These are phyloP conservation scores for Xiphias gladius DNA, from an alignment of 2,113 vertebrate species.

Conservation along the genomic window DNA sequence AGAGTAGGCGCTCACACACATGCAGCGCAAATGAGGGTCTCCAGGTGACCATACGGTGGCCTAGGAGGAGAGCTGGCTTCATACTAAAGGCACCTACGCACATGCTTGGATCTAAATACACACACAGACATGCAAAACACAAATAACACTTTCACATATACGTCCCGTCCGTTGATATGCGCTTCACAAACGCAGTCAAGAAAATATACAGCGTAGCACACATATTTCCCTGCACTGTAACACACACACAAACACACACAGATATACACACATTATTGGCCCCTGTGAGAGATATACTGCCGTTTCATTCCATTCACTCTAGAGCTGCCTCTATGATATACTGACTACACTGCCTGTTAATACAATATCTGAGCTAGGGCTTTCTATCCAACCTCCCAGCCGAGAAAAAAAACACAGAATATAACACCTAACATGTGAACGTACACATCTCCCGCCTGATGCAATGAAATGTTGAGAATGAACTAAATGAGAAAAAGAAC, in stretches of 20 bases:
- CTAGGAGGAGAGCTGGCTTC: constrained; percentile 72
- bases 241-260: constrained; percentile 29
- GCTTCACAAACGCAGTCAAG: constrained; percentile 29
- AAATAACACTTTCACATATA: constrained; percentile 35
- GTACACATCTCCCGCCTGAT: constrained; percentile 30
- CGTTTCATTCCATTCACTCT: constrained; percentile 74
- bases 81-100: constrained; percentile 48
- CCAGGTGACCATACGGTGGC: constrained; percentile 78
- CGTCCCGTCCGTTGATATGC: constrained; percentile 18
- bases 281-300: constrained; percentile 74
- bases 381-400: constrained; percentile 51
- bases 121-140: constrained; percentile 35
- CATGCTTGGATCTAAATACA: constrained; percentile 25
- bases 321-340: constrained; percentile 73
- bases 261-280: constrained; percentile 56
- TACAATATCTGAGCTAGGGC: constrained; percentile 68
- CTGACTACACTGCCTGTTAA: constrained; percentile 61
- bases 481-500: constrained; percentile 46
- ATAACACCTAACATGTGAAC: constrained; percentile 39
- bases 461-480: constrained; percentile 42
- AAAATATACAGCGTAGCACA: constrained; percentile 3
- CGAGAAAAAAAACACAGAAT: constrained; percentile 3
- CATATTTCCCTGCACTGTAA: background rate
- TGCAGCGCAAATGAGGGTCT: constrained; percentile 68
- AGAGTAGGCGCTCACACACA: constrained; percentile 16